These are phyloP conservation scores for Otus sunia DNA, from an alignment of 2,113 vertebrate species.

Conservation along the genomic window DNA sequence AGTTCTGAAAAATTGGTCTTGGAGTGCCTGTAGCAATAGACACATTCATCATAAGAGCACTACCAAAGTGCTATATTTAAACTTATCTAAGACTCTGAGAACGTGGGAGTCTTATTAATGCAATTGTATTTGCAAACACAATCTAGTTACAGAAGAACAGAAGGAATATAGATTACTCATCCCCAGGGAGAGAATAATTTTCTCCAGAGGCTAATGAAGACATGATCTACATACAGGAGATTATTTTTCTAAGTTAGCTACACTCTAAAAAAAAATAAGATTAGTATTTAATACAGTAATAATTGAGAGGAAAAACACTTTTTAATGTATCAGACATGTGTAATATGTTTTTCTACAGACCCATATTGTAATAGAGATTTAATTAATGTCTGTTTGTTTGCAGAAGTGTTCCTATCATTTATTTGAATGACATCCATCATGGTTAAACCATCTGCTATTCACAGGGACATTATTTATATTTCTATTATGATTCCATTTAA, in stretches of 20 bases:
- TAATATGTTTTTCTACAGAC: not conserved
- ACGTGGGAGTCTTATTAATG: constrained; percentile 46
- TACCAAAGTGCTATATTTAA: constrained; percentile 41
- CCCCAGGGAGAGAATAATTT: not conserved
- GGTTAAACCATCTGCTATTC: constrained; percentile 15
- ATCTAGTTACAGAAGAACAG: constrained; percentile 22
- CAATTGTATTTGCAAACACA: constrained; percentile 51
- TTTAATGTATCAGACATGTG: not conserved
- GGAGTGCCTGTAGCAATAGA: not conserved
- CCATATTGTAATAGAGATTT: not conserved
- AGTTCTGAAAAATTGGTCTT: constrained; percentile 26
- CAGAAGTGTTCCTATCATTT: not conserved
- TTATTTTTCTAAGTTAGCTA: constrained; percentile 36
- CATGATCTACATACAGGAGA: not conserved
- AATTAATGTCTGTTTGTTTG: constrained; percentile 51
- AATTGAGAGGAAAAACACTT: constrained; percentile 26
- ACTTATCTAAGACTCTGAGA: constrained; percentile 18
- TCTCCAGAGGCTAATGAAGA: constrained; percentile 34
- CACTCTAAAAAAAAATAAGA: not conserved
- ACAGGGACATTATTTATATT: not conserved
- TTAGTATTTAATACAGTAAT: not conserved
- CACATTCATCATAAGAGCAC: not conserved
- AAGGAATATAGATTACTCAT: constrained; percentile 31
- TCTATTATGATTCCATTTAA: not conserved
- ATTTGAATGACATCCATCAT: not conserved